A percentile compares a stretch with the other conserved stretches of the same genome.
These are phyloP conservation scores for Dendronephthya gigantea DNA, from an alignment of 64 coral and sea anemone species.

Conservation along the genomic window DNA sequence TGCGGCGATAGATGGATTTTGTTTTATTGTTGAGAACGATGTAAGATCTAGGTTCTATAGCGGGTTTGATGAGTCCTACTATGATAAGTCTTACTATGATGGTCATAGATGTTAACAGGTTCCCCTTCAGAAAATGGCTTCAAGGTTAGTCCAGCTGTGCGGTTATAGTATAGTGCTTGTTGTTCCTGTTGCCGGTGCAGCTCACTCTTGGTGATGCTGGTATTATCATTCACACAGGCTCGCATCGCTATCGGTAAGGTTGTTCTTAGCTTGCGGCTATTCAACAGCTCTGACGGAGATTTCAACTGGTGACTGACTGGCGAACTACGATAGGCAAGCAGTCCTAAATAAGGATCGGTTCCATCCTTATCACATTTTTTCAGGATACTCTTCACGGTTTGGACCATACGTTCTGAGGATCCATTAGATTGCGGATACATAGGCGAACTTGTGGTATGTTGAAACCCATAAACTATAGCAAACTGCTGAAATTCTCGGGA, in stretches of 20 bases:
- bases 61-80: constrained; percentile 17
- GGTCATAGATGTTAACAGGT: constrained; percentile 36
- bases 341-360: constrained; percentile 41
- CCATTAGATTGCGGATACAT: constrained; percentile 44
- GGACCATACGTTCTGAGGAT: constrained; percentile 28
- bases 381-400: constrained; percentile 33
- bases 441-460: constrained; percentile 37
- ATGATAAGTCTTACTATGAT: constrained; percentile 29
- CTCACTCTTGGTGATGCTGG: constrained; percentile 23
- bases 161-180: constrained; percentile 50
- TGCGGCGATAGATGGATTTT: constrained; percentile 19
- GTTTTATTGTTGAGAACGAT: constrained; percentile 21
- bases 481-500: constrained; percentile 34
- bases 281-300: constrained; percentile 43
- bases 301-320: constrained; percentile 46
- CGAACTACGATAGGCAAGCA: constrained; percentile 41
- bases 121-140: constrained; percentile 26
- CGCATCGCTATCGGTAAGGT: constrained; percentile 47
- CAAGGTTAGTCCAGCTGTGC: constrained; percentile 33
- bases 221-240: constrained; percentile 1
- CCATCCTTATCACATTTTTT: constrained; percentile 42
- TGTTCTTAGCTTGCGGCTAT: constrained; percentile 42
- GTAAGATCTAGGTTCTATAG: constrained; percentile 45
- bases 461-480: constrained; percentile 17
- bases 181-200: constrained; percentile 28